These are phyloP conservation scores for Yoshiicerus persimilis DNA, from an alignment of 1,140 invertebrate genomes.

Conservation along the genomic window DNA sequence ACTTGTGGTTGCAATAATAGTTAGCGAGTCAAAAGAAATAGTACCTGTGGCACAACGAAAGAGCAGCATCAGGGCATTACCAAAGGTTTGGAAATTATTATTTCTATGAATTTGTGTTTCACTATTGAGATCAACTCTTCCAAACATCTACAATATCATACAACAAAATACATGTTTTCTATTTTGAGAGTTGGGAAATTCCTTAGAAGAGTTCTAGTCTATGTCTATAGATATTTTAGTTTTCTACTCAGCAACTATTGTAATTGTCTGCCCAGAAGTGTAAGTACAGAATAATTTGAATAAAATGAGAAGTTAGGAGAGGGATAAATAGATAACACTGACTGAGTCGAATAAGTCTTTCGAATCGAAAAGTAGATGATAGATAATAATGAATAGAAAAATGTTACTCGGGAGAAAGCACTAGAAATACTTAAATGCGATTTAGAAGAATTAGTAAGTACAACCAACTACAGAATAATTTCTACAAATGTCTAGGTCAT, in stretches of 20 bases:
- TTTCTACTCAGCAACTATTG: background rate
- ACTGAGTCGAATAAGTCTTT: background rate
- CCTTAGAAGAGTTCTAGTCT: background rate
- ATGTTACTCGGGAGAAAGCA: background rate
- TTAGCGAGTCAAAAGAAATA: background rate
- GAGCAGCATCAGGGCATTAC: conserved; percentile 91
- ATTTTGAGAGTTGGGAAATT: background rate
- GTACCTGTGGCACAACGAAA: conserved; percentile 89
- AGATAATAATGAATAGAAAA: background rate
- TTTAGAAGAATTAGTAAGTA: background rate
- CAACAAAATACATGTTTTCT: background rate
- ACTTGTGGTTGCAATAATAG: background rate
- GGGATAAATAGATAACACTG: background rate
- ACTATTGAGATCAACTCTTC: conserved; percentile 82
- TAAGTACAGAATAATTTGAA: background rate
- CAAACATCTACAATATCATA: conserved; percentile 71
- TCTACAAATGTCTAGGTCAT: background rate
- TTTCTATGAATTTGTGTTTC: conserved; percentile 87
- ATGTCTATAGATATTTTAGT: background rate
- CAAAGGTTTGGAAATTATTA: conserved; percentile 99
- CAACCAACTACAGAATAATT: background rate
- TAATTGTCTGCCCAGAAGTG: background rate
- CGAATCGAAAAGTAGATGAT: too few relatives aligned
- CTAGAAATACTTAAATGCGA: background rate
- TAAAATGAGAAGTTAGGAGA: background rate